phyloP scores from a whole-genome alignment of 2,113 vertebrate genomes.

The Chiloscyllium plagiosum region DNA sequence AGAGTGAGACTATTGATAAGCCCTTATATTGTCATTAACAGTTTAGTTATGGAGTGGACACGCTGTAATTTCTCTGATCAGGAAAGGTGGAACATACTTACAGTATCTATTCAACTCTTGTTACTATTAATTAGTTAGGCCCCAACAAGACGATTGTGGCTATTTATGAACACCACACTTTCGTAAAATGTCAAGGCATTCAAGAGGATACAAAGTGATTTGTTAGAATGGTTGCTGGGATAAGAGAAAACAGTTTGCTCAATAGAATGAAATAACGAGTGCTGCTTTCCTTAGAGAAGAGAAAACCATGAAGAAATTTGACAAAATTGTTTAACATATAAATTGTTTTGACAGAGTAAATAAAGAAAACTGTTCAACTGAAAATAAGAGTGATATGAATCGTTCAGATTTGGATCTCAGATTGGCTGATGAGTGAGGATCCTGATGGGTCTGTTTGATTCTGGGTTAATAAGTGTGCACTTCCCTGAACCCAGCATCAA shows the following conservation, averaged over 20 bases:
- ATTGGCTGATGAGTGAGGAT: too few species aligned
- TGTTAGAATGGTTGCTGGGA: background rate
- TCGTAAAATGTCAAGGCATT: background rate
- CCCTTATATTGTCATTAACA: background rate
- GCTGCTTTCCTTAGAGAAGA: background rate
- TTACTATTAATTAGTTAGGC: background rate
- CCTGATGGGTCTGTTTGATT: too few species aligned
- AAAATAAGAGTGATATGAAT: background rate
- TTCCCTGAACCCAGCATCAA: too few species aligned
- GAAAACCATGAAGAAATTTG: background rate
- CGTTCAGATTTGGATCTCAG: background rate
- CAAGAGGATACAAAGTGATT: background rate
- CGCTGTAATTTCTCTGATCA: background rate
- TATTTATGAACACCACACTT: background rate
- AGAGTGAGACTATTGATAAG: background rate
- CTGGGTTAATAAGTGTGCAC: too few species aligned
- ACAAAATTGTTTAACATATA: background rate
- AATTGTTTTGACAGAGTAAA: background rate
- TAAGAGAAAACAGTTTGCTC: background rate
- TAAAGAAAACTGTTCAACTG: background rate
- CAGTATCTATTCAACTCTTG: background rate
- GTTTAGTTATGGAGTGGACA: background rate
- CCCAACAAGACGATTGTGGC: background rate
- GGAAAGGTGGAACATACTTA: background rate
- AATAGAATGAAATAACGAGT: background rate